Evolutionary conservation across 2,113 vertebrate genomes (phyloP).

Genomic region (Crotalus helleri): DNA sequence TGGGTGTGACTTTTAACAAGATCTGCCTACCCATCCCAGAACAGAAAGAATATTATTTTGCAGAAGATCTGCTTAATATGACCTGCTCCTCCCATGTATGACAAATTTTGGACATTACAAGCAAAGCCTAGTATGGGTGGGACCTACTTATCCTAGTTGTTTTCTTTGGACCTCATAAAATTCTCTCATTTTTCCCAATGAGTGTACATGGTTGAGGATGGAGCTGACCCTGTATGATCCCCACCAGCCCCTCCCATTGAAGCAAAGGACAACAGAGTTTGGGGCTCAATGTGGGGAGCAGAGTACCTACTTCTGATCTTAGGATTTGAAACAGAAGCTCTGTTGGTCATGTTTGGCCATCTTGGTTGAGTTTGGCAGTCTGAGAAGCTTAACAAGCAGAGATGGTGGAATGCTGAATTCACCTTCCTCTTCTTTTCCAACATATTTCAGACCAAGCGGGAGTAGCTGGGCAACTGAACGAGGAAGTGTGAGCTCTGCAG

Average conservation of each 20-base stretch:
- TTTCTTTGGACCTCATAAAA: too few species aligned
- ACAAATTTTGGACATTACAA: too few species aligned
- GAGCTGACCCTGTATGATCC: neutral
- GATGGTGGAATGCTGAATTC: neutral
- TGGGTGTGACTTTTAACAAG: too few species aligned
- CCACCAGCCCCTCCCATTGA: too few species aligned
- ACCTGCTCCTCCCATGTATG: too few species aligned
- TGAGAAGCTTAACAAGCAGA: neutral
- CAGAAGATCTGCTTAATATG: too few species aligned
- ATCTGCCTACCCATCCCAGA: too few species aligned
- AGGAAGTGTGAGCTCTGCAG: neutral
- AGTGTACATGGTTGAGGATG: neutral
- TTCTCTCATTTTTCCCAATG: neutral
- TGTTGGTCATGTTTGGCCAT: neutral
- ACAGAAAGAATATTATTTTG: too few species aligned
- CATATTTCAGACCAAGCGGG: neutral
- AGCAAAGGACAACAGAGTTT: too few species aligned
- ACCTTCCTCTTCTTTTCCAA: neutral
- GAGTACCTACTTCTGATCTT: neutral
- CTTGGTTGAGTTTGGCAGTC: neutral
- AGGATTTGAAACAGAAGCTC: neutral
- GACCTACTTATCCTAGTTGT: too few species aligned
- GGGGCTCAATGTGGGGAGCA: neutral
- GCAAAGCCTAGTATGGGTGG: too few species aligned
- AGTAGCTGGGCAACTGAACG: neutral